A percentile compares a stretch with the other conserved stretches of the same genome.
phyloP scores from a whole-genome alignment of 2,797 vertebrate genomes.

The Myotis daubentonii region DNA sequence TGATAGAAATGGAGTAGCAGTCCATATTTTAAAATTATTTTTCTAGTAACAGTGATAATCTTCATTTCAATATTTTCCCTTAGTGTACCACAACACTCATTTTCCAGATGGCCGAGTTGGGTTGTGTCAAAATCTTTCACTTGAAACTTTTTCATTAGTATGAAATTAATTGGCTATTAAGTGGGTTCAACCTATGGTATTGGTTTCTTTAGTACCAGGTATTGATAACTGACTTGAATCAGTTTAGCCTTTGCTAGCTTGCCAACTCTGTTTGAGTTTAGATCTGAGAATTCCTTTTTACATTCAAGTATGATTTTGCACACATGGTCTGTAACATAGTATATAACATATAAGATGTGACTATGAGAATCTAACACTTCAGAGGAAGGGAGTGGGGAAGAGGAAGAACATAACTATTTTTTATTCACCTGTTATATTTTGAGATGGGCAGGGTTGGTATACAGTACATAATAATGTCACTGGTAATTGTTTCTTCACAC shows the following conservation, averaged over 20 bases:
- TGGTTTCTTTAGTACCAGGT: slow-evolving; percentile 8
- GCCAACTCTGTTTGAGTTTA: neutral
- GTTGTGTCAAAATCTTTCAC: slow-evolving; percentile 38
- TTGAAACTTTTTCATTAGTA: slow-evolving; percentile 45
- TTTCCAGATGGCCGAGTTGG: neutral
- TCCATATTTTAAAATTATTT: slow-evolving; percentile 40
- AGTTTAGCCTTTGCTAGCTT: slow-evolving; percentile 35
- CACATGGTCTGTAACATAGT: neutral
- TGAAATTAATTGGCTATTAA: slow-evolving; percentile 16
- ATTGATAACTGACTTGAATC: slow-evolving; percentile 14
- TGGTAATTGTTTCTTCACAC: slow-evolving; percentile 27
- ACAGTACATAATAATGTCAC: neutral
- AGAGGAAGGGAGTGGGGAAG: neutral
- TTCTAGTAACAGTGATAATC: slow-evolving; percentile 13
- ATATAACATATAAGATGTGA: neutral
- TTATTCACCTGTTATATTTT: slow-evolving; percentile 38
- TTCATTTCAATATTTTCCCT: neutral
- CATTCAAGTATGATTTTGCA: slow-evolving; percentile 36
- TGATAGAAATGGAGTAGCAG: slow-evolving; percentile 2
- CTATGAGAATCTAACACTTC: neutral
- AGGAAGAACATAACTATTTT: slow-evolving; percentile 1
- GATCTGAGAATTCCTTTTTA: slow-evolving; percentile 41
- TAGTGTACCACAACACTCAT: neutral
- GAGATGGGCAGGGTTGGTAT: neutral
- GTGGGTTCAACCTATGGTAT: neutral